A percentile compares a stretch with the other conserved stretches of the same genome.
phyloP scores from a whole-genome alignment of 1,140 invertebrate genomes.

The Mamestra configurata region DNA sequence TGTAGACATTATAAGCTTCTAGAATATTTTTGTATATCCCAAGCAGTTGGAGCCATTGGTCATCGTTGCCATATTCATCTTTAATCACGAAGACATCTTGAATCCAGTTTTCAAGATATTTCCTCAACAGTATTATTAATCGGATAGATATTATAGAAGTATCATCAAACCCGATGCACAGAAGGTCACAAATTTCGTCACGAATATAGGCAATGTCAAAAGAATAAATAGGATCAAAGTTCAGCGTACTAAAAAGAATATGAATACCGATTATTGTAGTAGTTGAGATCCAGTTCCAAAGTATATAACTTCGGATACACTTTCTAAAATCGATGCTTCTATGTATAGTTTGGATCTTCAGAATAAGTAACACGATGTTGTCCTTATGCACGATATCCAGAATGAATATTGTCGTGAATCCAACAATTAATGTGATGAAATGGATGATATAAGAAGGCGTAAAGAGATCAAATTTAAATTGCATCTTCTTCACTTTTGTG shows the following conservation, averaged over 20 bases:
- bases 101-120: constrained; percentile 2
- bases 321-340: not conserved
- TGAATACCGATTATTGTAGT: not conserved
- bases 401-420: not conserved
- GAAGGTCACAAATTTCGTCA: not conserved
- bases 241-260: not conserved
- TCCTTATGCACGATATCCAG: not conserved
- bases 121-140: not conserved
- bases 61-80: not conserved
- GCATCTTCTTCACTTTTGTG: not conserved
- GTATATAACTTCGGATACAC: not conserved
- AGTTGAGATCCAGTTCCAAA: not conserved
- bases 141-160: not conserved
- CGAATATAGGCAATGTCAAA: not conserved
- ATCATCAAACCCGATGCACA: not conserved
- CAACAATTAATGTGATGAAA: not conserved
- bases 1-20: constrained; percentile 20
- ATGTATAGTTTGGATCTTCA: constrained; percentile 6
- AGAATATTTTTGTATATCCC: constrained; percentile 23
- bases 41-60: not conserved
- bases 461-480: not conserved
- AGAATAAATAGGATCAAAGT: too few relatives aligned
- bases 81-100: not conserved
- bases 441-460: not conserved
- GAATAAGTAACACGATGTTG: constrained; percentile 15